Evolutionary conservation across 2,888 invertebrate genomes (phyloP).

Genomic region (Sarcophaga subvicina): DNA sequence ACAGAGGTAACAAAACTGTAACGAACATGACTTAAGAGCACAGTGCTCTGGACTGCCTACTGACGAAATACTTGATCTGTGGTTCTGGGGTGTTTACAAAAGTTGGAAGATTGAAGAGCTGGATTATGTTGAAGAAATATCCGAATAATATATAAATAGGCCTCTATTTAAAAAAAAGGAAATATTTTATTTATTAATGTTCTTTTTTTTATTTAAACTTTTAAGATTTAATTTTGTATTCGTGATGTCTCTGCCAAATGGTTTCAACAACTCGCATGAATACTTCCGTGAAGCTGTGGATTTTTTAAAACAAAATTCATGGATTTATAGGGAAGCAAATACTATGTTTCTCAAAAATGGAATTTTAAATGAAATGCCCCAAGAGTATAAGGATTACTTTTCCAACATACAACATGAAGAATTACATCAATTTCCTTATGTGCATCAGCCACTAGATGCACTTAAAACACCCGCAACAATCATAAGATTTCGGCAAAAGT

Average conservation of each 20-base stretch:
- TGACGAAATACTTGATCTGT: too few species aligned
- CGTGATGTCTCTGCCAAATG: conserved; percentile 80
- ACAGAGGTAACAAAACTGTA: too few species aligned
- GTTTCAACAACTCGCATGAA: conserved; percentile 73
- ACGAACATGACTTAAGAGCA: too few species aligned
- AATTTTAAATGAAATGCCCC: conserved; percentile 83
- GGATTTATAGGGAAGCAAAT: conserved; percentile 86
- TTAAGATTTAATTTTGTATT: conserved; percentile 18
- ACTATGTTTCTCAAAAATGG: conserved; percentile 85
- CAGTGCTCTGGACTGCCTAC: too few species aligned
- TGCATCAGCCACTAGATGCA: conserved; percentile 57
- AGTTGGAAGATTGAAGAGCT: too few species aligned
- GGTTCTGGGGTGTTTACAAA: too few species aligned
- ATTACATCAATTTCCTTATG: conserved; percentile 82
- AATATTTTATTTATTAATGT: neutral
- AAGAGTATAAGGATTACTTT: conserved; percentile 83
- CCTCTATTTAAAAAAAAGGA: conserved; percentile 5
- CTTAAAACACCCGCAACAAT: conserved; percentile 9
- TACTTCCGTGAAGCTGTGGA: conserved; percentile 84
- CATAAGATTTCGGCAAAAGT: conserved; percentile 74
- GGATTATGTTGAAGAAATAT: too few species aligned
- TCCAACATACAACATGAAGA: conserved; percentile 80
- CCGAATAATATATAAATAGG: too few species aligned
- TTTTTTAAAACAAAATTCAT: conserved; percentile 85
- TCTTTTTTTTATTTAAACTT: neutral